Evolutionary conservation across 1,140 invertebrate species (phyloP), one percentile per base, ranked within the genome.

Genomic region (Cydia pomonella): DNA sequence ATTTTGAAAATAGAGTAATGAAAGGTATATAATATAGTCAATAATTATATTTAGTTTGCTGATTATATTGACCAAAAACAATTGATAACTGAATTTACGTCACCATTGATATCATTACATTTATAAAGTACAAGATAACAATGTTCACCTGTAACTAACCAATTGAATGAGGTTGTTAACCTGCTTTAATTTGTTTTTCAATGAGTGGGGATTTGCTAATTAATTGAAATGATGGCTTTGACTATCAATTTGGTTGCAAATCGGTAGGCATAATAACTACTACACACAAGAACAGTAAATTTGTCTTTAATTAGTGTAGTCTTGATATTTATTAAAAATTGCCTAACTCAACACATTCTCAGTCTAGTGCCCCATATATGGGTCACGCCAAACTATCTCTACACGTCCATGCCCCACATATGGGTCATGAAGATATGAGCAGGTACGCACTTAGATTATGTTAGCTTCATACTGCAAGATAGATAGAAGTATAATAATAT

Each of bases 121-220:
- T 38, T 38, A 69, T 27, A 21, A 63, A 0, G 27, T 33, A n/a
- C 16, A 9, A 23, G 13, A n/a, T 16, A 38, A 27, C 23, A 64
- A 29, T 64, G 23, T 10, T 69, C 29, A 69, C 29, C 64, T 69
- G 64, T 69, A 69, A 33, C 21, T 33, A 69, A 69, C 6, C 64
- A 18, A 33, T 38, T 69, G 27, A 33, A 16, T 69, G 18, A 69
- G 64, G 64, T 69, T 33, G 9, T 38, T 41, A 33, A 41, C 64
- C 64, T 33, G 13, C n/a, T 2, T 69, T 69, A 33, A 33, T 38
- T 33, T 18, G 29, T 33, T 69, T 41, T 29, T 69, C 13, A 33
- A 33, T 69, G 64, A 69, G 13, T 38, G 3, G n/a, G 12, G n/a
- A 63, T 27, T 63, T 63, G 10, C 27, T 66, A 33, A 29, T 66